Base-by-base conservation (phyloP, 2,113 vertebrate species). In the Tauraco erythrolophus region DNA sequence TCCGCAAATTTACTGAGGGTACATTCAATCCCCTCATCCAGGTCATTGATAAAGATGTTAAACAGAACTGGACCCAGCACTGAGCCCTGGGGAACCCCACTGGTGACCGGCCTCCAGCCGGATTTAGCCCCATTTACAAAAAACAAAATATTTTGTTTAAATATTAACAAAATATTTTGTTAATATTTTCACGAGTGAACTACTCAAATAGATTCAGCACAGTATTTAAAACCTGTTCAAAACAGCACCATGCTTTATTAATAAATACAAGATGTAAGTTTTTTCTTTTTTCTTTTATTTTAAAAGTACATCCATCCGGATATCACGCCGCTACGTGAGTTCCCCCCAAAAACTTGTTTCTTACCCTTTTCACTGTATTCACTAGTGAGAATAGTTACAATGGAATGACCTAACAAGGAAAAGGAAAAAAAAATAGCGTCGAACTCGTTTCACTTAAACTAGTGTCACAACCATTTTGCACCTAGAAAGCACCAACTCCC, bases 281-380 rank as follows among this genome's bases (percentile, higher is more conserved):
- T 65, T 56, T 51, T 6, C 7, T 54, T 19, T 53, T 3, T 41
- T 33, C 6, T 16, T 23, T 39, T 51, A 51, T 57, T 35, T 70
- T 30, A 43, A 0, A 57, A 84, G 9, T 30, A 21, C 22, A 31
- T 2, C 18, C 16, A 46, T 3, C n/a, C 78, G 17, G 7, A 5
- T 28, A 7, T 9, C 8, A 21, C 6, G 11, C 11, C 22, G 9
- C 39, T 24, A 0, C 0, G 1, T 4, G 11, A 5, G 11, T 2
- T 21, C 30, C 45, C 5, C 15, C 19, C 33, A 39, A 18, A 41
- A 48, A 3, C 4, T 5, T 54, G 27, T 22, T 72, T 48, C 27
- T 76, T 22, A 5, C 4, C 0, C 64, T 51, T 56, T 74, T 21
- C 45, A 48, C 1, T 13, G 60, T 41, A 25, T 24, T 66, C 2